Conservation (phyloP, 2,113 vertebrate species). For the Symphodus melops region DNA sequence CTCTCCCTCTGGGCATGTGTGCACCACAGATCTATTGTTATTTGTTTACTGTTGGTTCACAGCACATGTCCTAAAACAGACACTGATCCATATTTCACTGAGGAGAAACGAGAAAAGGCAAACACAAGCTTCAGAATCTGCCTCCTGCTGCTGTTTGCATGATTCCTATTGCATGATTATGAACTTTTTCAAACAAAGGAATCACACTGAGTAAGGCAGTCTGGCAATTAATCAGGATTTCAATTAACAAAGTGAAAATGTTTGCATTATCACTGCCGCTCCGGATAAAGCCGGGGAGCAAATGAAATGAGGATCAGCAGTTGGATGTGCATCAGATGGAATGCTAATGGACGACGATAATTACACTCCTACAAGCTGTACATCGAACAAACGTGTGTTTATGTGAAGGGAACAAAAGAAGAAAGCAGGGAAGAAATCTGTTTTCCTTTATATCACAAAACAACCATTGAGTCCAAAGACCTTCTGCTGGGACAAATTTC, state of each 20-base stretch:
- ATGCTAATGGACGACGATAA: conserved; percentile 44
- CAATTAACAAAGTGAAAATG: conserved; percentile 59
- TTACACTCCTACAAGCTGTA: conserved; percentile 2
- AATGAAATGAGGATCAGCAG: conserved; percentile 52
- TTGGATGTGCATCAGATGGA: conserved; percentile 37
- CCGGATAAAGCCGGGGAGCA: conserved; percentile 52
- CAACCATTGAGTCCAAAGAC: too few relatives aligned
- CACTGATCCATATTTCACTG: conserved; percentile 21
- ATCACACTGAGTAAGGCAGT: conserved; percentile 5
- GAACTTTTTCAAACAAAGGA: not conserved
- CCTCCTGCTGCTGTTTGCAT: not conserved
- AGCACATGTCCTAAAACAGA: not conserved
- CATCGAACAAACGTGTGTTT: conserved; percentile 10
- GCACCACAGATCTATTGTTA: conserved; percentile 26
- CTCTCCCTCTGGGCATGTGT: conserved; percentile 19
- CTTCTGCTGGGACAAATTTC: too few relatives aligned
- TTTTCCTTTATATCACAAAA: too few relatives aligned
- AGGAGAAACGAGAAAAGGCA: conserved; percentile 1
- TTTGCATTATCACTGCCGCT: conserved; percentile 56
- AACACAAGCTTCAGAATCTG: not conserved
- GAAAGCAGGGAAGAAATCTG: not conserved
- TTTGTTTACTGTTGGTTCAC: conserved; percentile 23
- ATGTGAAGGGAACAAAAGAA: not conserved
- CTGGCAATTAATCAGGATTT: conserved; percentile 65
- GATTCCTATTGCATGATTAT: conserved; percentile 17